Conservation (phyloP, 2,113 vertebrate species). For the Hydrolagus affinis region DNA sequence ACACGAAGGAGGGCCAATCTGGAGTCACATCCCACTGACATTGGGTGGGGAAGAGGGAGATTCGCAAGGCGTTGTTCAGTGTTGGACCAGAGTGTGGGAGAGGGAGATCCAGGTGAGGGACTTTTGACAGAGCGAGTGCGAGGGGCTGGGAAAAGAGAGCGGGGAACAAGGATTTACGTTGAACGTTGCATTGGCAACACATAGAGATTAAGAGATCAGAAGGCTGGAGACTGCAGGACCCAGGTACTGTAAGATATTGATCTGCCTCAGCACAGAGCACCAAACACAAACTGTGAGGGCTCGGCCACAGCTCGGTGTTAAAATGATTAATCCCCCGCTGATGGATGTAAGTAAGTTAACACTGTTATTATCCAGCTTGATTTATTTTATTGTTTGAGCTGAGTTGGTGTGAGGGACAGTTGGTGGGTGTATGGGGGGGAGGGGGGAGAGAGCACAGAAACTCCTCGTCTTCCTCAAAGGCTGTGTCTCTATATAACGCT, state of each 20-base stretch:
- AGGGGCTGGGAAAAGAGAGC: constrained; percentile 12
- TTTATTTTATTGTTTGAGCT: too few species aligned
- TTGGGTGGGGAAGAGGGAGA: neutral
- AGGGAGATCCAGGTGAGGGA: constrained; percentile 18
- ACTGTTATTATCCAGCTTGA: neutral
- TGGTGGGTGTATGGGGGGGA: too few species aligned
- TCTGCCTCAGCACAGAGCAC: too few species aligned
- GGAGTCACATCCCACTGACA: neutral
- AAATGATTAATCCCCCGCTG: too few species aligned
- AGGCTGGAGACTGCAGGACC: neutral
- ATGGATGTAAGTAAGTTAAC: constrained; percentile 7
- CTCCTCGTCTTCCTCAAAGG: too few species aligned
- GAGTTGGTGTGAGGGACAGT: too few species aligned
- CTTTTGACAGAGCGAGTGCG: constrained; percentile 14
- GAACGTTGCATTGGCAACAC: neutral
- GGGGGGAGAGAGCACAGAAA: too few species aligned
- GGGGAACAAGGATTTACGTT: neutral
- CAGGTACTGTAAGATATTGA: constrained; percentile 12
- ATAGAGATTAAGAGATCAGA: neutral
- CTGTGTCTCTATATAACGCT: too few species aligned
- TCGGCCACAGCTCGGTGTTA: neutral
- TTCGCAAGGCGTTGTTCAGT: neutral
- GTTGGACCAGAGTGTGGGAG: neutral
- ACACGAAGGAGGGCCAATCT: neutral
- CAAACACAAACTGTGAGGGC: too few species aligned